Evolutionary conservation across 2,797 vertebrate genomes (phyloP), one percentile per base, ranked within the genome.

Genomic region (Clarias pachynema): DNA sequence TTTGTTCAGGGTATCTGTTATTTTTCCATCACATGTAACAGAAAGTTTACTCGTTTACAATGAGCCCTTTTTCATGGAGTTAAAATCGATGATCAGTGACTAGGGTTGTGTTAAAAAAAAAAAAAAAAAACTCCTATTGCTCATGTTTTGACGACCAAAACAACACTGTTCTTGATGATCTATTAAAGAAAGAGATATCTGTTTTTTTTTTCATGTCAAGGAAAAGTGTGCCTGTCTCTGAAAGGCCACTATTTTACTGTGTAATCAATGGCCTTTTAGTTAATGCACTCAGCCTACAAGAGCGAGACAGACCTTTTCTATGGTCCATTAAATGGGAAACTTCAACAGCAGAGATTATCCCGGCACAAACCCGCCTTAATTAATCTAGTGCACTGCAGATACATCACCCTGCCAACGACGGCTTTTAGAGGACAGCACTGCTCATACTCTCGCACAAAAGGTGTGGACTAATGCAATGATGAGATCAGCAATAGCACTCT

Each of bases 231-330:
- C 63, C 70, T 77, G 83, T 85, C 81, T 87, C 68, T 85, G 74
- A 85, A 86, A 86, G 83, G 85, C 57, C 83, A 69, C 78, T 62
- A 81, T 81, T 88, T 88, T 70, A 85, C 80, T 82, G 69, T 84
- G 89, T 85, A 90, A 90, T 89, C 77, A 83, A 87, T 87, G 81
- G 49, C 57, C 74, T 89, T 90, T 92, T 86, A 87, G 88, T 85
- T 86, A 84, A 86, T 86, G 85, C 75, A 83, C 85, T 75, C 53
- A n/a, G 79, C 31, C 79, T 83, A 83, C 68, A 74, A 77, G 40
- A 84, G 85, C 57, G 73, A 79, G 53, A 84, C 83, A 73, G 79
- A 82, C 84, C 83, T 86, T 87, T 72, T 72, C 82, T 73, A 40
- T 44, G 84, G 74, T 81, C 88, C 79, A 80, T 89, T 87, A 88